Percentiles rank a stretch among this genome's conserved stretches.
Evolutionary conservation across 2,113 vertebrate genomes (phyloP).

Genomic region (Solea solea): DNA sequence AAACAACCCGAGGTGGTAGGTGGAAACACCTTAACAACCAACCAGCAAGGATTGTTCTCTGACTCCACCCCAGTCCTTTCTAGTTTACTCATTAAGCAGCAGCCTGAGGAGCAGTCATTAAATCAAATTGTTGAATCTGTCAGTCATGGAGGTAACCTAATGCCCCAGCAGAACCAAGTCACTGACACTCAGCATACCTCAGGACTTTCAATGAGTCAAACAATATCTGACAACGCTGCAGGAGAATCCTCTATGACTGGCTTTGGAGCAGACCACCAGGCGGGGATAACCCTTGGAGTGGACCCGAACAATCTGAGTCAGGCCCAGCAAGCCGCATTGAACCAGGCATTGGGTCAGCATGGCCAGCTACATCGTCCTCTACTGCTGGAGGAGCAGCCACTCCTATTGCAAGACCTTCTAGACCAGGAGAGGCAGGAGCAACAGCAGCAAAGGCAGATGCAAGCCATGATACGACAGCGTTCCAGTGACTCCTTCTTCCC

Average conservation of each 20-base stretch:
- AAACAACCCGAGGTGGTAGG: conserved; percentile 47
- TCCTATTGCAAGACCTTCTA: conserved; percentile 94
- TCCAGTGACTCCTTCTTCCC: conserved; percentile 94
- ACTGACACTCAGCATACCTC: conserved; percentile 70
- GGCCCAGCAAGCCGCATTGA: conserved; percentile 83
- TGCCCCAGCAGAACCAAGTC: conserved; percentile 78
- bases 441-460: conserved; percentile 98
- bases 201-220: conserved; percentile 78
- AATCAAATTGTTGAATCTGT: conserved; percentile 78
- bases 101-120: conserved; percentile 80
- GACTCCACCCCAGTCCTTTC: conserved; percentile 90
- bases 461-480: conserved; percentile 97
- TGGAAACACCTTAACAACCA: conserved; percentile 69
- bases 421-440: conserved; percentile 98
- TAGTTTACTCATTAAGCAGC: conserved; percentile 88
- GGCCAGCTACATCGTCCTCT: conserved; percentile 86
- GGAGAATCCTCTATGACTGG: conserved; percentile 73
- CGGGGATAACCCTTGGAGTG: conserved; percentile 70
- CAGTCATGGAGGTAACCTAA: conserved; percentile 78
- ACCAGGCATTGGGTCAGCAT: conserved; percentile 81
- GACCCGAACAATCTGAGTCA: conserved; percentile 66
- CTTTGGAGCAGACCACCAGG: conserved; percentile 73
- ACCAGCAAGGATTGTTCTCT: conserved; percentile 77
- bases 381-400: conserved; percentile 93
- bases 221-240: conserved; percentile 78